Percentiles rank a stretch among this genome's conserved stretches.
Evolutionary conservation across 2,113 vertebrate genomes (phyloP).

Genomic region (Bolborhynchus lineola): DNA sequence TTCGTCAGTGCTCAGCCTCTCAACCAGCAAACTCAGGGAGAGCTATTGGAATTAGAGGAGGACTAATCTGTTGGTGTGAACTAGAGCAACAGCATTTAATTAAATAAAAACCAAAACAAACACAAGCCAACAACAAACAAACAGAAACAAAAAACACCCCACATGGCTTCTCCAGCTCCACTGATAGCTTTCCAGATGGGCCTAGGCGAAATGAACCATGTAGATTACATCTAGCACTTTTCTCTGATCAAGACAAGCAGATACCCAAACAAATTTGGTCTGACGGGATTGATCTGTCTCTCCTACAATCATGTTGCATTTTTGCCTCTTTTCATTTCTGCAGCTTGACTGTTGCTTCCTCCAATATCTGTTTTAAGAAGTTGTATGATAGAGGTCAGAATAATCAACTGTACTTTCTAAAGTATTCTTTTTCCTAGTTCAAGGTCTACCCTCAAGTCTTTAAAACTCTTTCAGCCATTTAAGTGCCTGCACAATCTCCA

Average conservation of each 20-base stretch:
- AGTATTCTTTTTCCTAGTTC: neutral
- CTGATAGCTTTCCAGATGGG: neutral
- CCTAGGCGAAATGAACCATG: neutral
- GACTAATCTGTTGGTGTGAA: neutral
- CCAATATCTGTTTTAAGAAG: neutral
- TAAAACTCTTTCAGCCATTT: neutral
- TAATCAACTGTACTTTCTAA: neutral
- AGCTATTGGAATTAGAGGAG: neutral
- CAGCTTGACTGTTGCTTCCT: neutral
- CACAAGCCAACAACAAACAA: neutral
- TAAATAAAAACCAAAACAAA: neutral
- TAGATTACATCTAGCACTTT: neutral
- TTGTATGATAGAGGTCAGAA: neutral
- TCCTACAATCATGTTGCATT: neutral
- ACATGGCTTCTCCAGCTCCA: neutral
- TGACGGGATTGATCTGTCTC: neutral
- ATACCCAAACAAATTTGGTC: neutral
- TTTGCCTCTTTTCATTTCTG: neutral
- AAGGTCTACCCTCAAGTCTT: neutral
- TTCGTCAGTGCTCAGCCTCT: neutral
- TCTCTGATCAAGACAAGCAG: neutral
- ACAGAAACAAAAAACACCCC: neutral
- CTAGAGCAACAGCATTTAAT: neutral
- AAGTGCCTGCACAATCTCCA: neutral
- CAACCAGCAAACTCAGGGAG: neutral